Percentiles rank a stretch among this genome's conserved stretches.
These are phyloP conservation scores for Promerops cafer DNA, from an alignment of 2,113 vertebrate genomes.

Conservation along the genomic window DNA sequence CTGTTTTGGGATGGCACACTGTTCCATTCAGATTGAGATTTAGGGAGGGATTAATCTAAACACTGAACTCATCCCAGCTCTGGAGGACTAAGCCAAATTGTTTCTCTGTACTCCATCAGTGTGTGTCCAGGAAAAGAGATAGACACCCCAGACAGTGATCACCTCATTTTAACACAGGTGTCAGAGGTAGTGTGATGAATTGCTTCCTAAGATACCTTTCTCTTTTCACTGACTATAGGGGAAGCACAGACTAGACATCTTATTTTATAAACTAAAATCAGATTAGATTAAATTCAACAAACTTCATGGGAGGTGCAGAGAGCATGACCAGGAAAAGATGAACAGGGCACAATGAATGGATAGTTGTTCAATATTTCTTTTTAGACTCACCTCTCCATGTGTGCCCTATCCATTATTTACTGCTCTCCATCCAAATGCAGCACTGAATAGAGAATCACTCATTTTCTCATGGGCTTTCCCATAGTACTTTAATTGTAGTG, in stretches of 20 bases:
- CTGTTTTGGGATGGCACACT: not conserved
- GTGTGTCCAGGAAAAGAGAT: conserved; percentile 2
- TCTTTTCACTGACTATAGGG: not conserved
- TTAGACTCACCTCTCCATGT: not conserved
- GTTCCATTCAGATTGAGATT: not conserved
- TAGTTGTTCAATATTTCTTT: not conserved
- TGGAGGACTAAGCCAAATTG: not conserved
- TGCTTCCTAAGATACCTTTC: not conserved
- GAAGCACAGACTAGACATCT: not conserved
- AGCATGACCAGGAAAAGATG: not conserved
- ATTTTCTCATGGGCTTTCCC: conserved; percentile 19
- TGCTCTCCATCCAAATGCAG: not conserved
- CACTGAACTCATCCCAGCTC: not conserved
- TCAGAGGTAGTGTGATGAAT: not conserved
- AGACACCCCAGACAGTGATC: not conserved
- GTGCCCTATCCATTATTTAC: conserved; percentile 27
- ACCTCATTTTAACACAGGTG: not conserved
- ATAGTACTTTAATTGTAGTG: not conserved
- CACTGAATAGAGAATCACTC: not conserved
- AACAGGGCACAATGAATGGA: not conserved
- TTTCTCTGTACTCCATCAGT: not conserved
- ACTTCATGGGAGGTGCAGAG: not conserved
- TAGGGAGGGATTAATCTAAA: conserved; percentile 13
- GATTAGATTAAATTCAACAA: not conserved
- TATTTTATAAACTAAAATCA: conserved; percentile 7